Conservation (phyloP, 2,797 vertebrate species). For the Falco rusticolus region DNA sequence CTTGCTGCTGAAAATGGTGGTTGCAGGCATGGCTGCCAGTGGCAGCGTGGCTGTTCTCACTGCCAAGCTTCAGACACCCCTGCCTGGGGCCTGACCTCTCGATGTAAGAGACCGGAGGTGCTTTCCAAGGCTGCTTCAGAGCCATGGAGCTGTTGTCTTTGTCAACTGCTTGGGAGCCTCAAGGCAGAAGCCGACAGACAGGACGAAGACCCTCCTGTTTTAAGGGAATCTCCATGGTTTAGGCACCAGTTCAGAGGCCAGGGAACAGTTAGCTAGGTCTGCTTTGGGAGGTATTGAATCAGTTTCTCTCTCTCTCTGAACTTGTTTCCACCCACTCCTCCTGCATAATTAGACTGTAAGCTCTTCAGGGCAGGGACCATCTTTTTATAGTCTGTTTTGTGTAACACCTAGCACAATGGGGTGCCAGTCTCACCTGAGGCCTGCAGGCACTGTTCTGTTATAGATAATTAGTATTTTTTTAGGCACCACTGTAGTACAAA, state of each 20-base stretch:
- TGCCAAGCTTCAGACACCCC: not conserved
- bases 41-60: not conserved
- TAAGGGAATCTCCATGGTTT: not conserved
- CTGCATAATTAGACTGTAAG: slow-evolving; percentile 41
- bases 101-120: not conserved
- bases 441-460: slow-evolving; percentile 17
- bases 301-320: slow-evolving; percentile 38
- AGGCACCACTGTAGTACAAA: slow-evolving; percentile 49
- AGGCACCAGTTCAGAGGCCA: not conserved
- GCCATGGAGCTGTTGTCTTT: not conserved
- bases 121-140: not conserved
- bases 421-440: slow-evolving; percentile 59
- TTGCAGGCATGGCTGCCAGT: not conserved
- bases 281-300: not conserved
- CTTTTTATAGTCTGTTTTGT: slow-evolving; percentile 51
- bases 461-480: slow-evolving; percentile 50
- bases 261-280: not conserved
- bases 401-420: slow-evolving; percentile 60
- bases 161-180: not conserved
- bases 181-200: not conserved
- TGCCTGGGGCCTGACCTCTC: not conserved
- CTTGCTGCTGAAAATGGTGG: not conserved
- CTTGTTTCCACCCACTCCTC: slow-evolving; percentile 62
- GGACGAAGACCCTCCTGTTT: not conserved
- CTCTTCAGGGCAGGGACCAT: slow-evolving; percentile 59